Evolutionary conservation across 1,140 invertebrate genomes (phyloP), one percentile per base, ranked within the genome.

Genomic region (Lysiphlebus fabarum): DNA sequence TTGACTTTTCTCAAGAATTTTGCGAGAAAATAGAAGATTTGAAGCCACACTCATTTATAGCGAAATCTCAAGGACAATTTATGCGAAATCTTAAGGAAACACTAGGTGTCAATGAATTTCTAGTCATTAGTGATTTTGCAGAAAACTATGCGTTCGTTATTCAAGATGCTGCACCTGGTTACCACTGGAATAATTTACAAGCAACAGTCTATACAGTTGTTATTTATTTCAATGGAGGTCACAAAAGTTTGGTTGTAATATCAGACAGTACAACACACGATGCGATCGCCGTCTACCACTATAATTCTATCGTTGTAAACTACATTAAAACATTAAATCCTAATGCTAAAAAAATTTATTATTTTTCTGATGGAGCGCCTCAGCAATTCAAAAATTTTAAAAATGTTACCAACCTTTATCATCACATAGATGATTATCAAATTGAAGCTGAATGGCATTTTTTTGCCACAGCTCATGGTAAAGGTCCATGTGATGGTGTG

Each of bases 401-500:
- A 55, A 73, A 69, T 55, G 62, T 74, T 54, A 38, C 59, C 7
- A 73, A 75, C 56, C 58, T 73, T 0, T 63, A 62, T 47, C 51
- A 61, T 41, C 69, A 71, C 45, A 14, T 63, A 43, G 45, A 65
- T n/a, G 67, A 70, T 58, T 68, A 67, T 61, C 69, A 67, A 65
- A 43, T 68, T 34, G 48, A 14, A 11, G 57, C 57, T 44, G 57
- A 58, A 43, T 59, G 41, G 57, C 57, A 59, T 56, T 73, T 72
- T 56, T 72, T 63, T 63, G 67, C 67, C 37, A 73, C 70, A 41
- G 59, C 63, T 10, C 76, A 69, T 55, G 76, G 61, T 14, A 71
- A 79, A 67, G 66, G 73, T 50, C 76, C 75, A 40, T 79, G 76
- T 38, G 80, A 81, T 56, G 66, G 67, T 17, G 56, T 70, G 17